Evolutionary conservation across 2,113 vertebrate genomes (phyloP).

Genomic region (Typhlomys cinereus): DNA sequence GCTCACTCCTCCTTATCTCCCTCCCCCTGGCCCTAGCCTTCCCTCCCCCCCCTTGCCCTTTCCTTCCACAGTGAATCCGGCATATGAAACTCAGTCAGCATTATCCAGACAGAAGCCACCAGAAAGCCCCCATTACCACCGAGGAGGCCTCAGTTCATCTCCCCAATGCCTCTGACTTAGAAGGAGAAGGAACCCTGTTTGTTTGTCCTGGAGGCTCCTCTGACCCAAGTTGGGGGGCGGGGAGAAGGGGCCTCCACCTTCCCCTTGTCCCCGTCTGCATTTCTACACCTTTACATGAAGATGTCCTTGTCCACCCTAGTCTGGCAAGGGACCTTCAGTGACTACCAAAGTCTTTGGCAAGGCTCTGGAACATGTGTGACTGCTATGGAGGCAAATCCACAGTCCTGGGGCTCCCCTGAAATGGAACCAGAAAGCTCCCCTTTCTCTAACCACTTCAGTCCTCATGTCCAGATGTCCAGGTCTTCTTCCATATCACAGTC

Average conservation of each 20-base stretch:
- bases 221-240: no score
- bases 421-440: neutral
- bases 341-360: neutral
- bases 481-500: neutral
- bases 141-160: neutral
- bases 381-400: neutral
- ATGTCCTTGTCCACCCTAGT: neutral
- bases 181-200: neutral
- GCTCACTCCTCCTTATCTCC: fast-evolving
- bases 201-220: neutral
- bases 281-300: neutral
- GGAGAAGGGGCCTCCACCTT: no score
- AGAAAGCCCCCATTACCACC: neutral
- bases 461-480: no score
- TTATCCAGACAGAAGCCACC: neutral
- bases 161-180: neutral
- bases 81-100: neutral
- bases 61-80: neutral
- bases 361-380: neutral
- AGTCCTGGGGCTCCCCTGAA: neutral
- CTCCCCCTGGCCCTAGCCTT: neutral
- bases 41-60: neutral
- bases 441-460: neutral
- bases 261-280: neutral
- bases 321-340: neutral